Base-by-base conservation (phyloP, 2,113 vertebrate species). In the Planiliza haematocheilus region DNA sequence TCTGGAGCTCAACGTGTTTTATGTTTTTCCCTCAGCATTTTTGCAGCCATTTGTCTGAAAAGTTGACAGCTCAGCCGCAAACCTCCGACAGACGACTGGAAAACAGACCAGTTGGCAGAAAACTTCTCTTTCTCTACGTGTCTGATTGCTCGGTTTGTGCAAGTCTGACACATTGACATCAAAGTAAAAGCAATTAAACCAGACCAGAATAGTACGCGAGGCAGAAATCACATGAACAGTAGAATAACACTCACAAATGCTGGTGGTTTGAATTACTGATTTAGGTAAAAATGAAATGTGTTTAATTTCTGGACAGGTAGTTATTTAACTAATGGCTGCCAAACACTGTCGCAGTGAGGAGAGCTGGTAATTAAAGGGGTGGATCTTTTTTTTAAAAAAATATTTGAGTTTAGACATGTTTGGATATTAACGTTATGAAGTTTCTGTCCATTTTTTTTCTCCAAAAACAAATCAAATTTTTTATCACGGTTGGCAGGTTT, bases 71-170 rank as follows among this genome's bases (percentile, higher is more conserved):
- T 56, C 16, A 48, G 53, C 52, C n/a, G 39, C 53, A 68, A 16
- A 52, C 36, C 34, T 70, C 13, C n/a, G 36, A 59, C 59, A 69
- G 70, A 75, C 59, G 50, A 9, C 48, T 52, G 51, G 42, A 64
- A 57, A 74, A 59, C 61, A 58, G 48, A 58, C 37, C 49, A 36
- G 39, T 42, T 65, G n/a, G n/a, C n/a, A n/a, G n/a, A n/a, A n/a
- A n/a, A n/a, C n/a, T n/a, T n/a, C n/a, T n/a, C n/a, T 85, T 53
- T 79, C 46, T 61, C 51, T 37, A 68, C 64, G 62, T 59, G 53
- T 10, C 37, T 51, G 45, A 11, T 21, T 76, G 43, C 64, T 81
- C 34, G n/a, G 18, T 62, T 56, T 61, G 34, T 52, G 36, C 57
- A 64, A 16, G 24, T 62, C 43, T 70, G 67, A 75, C 80, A 83